Evolutionary conservation across 2,888 invertebrate species (phyloP), one percentile per base, ranked within the genome.

Genomic region (Barypeithes pellucidus): DNA sequence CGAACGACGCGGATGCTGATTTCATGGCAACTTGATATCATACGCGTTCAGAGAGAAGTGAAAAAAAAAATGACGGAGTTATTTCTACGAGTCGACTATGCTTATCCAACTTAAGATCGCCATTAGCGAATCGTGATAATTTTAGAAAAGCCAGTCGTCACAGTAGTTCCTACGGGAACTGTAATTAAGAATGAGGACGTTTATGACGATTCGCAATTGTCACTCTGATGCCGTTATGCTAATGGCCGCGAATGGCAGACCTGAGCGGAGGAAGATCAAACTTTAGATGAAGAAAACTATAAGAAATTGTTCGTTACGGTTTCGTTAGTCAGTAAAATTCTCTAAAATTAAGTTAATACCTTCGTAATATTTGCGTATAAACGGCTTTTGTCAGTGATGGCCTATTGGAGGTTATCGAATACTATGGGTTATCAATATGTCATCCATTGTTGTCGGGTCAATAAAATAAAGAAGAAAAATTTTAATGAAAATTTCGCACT

Each of bases 181-280:
- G 83, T 84, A 84, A 84, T 84, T 84, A 84, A 84, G 84, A 84
- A 84, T 83, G 82, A 84, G 82, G 82, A 81, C 80, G 82, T 83
- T 83, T 81, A 83, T 83, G 82, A 81, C 81, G 82, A 81, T 81
- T 82, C 81, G 81, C 83, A 84, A 84, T 84, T 82, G 83, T 83
- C 83, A 82, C 82, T 81, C 80, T 81, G 82, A 82, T 81, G 81
- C 79, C 79, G 82, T 29, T 39, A n/a, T 80, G 80, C 59, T 73
- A 73, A 77, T 76, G 75, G 76, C 62, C 75, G 67, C 75, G 69
- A 67, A 69, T 67, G 54, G 36, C 67, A 62, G 57, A 54, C 70
- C 52, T 62, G 62, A 18, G 57, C 4, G 36, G 12, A n/a, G 33
- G 43, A 57, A 66, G 67, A 72, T 72, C 72, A 72, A 72, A 72